phyloP scores from a whole-genome alignment of 1,140 invertebrate species.

The Drosophila paulistorum region DNA sequence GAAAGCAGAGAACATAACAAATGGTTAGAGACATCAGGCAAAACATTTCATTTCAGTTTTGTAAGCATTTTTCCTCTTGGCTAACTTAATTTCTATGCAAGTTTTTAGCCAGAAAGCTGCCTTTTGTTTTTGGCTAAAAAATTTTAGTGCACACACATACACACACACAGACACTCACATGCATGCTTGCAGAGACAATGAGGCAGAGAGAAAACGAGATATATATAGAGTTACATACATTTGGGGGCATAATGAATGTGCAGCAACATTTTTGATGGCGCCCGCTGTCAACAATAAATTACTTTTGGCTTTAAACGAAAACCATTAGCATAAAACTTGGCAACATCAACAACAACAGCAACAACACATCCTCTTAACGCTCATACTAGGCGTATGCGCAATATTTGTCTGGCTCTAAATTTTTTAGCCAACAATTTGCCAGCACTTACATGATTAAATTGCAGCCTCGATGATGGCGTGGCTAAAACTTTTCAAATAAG shows the following conservation, averaged over 20 bases:
- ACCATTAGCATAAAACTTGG: conserved; percentile 81
- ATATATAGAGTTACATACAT: conserved; percentile 24
- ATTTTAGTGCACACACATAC: conserved; percentile 64
- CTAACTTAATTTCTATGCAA: conserved; percentile 74
- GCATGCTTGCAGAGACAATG: not conserved
- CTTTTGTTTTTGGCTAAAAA: conserved; percentile 60
- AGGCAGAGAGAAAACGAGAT: not conserved
- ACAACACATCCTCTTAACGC: conserved; percentile 69
- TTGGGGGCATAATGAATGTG: conserved; percentile 76
- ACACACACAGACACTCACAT: conserved; percentile 24
- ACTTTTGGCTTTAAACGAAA: conserved; percentile 81
- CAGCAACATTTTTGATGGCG: conserved; percentile 81
- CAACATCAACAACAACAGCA: conserved; percentile 54
- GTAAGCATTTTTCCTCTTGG: conserved; percentile 53
- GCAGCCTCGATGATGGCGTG: conserved; percentile 45
- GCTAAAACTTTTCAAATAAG: conserved; percentile 71
- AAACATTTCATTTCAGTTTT: conserved; percentile 51
- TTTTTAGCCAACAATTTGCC: conserved; percentile 80
- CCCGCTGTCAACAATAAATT: conserved; percentile 81
- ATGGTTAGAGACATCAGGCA: conserved; percentile 35
- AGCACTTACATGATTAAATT: conserved; percentile 81
- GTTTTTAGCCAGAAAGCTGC: conserved; percentile 55
- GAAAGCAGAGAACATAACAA: conserved; percentile 26
- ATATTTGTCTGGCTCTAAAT: conserved; percentile 77
- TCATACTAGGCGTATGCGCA: conserved; percentile 70